Evolutionary conservation across 92 coral and sea anemone genomes (phyloP).

Genomic region (Epizoanthus fatuus): DNA sequence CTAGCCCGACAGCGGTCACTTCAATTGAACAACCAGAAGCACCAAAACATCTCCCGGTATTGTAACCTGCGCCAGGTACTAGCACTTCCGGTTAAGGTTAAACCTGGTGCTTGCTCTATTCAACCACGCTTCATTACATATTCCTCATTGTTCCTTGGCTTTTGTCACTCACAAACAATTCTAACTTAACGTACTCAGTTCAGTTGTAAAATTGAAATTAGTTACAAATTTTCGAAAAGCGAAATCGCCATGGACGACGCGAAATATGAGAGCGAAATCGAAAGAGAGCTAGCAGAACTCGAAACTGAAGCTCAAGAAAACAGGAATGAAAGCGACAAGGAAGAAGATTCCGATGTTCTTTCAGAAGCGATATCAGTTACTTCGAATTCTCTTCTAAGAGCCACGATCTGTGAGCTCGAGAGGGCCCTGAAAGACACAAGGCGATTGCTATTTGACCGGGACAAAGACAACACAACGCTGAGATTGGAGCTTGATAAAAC

Average conservation of each 20-base stretch:
- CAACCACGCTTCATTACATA: conserved; percentile 31
- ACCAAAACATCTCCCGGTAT: background rate
- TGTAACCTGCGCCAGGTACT: conserved; percentile 35
- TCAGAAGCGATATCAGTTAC: conserved; percentile 78
- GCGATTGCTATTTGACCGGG: conserved; percentile 83
- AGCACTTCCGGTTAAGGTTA: conserved; percentile 46
- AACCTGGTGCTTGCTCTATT: conserved; percentile 31
- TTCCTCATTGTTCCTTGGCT: conserved; percentile 15
- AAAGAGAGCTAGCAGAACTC: conserved; percentile 62
- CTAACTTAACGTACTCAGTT: background rate
- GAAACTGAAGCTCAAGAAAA: conserved; percentile 63
- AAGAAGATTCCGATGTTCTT: conserved; percentile 46
- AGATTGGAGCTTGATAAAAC: conserved; percentile 87
- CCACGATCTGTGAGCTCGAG: conserved; percentile 94
- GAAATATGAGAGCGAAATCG: conserved; percentile 32
- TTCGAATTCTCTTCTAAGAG: conserved; percentile 87
- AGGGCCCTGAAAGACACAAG: conserved; percentile 94
- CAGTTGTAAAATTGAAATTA: background rate
- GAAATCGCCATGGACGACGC: conserved; percentile 18
- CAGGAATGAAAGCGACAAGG: conserved; percentile 33
- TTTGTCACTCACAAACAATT: background rate
- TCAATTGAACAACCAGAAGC: conserved; percentile 20
- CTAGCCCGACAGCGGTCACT: background rate
- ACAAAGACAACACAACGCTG: conserved; percentile 80
- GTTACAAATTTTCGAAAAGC: background rate